Evolutionary conservation across 2,888 invertebrate species (phyloP).

Genomic region (Spilarctia lutea): DNA sequence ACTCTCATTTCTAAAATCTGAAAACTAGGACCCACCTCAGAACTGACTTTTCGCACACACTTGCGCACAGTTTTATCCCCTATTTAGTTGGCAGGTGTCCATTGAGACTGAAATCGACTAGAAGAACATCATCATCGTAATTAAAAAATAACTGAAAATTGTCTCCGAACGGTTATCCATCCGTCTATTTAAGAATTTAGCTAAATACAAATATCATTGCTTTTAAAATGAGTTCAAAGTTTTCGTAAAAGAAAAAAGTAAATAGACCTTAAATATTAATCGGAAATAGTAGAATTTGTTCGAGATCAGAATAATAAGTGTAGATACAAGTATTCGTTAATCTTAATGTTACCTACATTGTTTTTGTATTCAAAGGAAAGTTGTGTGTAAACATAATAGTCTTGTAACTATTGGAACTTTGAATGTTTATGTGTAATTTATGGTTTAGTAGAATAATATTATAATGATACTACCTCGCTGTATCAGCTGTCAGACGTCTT

Average conservation of each 20-base stretch:
- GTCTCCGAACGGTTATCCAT: too few species aligned
- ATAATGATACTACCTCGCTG: background rate
- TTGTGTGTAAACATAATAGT: background rate
- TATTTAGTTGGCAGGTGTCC: too few species aligned
- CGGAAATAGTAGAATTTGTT: conserved; percentile 23
- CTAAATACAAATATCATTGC: too few species aligned
- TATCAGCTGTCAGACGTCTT: too few species aligned
- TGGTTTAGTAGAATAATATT: background rate
- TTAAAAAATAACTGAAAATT: too few species aligned
- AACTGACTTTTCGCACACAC: too few species aligned
- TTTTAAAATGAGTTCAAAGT: conserved; percentile 1
- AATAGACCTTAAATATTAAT: conserved; percentile 36
- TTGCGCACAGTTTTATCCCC: too few species aligned
- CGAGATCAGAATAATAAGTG: conserved; percentile 25
- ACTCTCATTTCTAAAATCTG: too few species aligned
- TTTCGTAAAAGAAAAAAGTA: conserved; percentile 15
- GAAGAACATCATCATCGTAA: too few species aligned
- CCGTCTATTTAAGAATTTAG: too few species aligned
- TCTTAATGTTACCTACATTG: background rate
- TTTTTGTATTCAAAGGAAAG: conserved; percentile 6
- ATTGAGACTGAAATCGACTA: too few species aligned
- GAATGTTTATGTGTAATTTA: background rate
- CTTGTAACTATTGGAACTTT: conserved; percentile 2
- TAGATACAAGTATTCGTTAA: background rate
- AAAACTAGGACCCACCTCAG: too few species aligned